Evolutionary conservation across 2,888 invertebrate genomes (phyloP), one percentile per base, ranked within the genome.

Genomic region (Eupeodes latifasciatus): DNA sequence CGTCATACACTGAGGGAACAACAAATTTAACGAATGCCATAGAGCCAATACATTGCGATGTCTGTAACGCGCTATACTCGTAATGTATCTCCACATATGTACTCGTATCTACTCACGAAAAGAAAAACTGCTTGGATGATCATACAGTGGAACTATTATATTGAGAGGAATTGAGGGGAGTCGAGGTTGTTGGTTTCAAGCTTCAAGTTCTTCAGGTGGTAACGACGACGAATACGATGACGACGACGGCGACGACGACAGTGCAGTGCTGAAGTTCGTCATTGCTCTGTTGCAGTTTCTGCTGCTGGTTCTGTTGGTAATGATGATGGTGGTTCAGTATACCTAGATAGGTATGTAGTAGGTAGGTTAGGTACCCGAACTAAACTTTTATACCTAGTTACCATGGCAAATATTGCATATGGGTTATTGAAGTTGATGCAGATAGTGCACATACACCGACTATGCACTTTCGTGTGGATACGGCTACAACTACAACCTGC

Each of bases 191-290:
- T 71, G 71, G 71, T 71, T 71, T 71, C 71, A 61, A 72, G 76
- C 87, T 84, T 88, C 87, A 84, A 88, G 87, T 88, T 88, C 87
- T 88, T 88, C 87, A 88, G 87, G 84, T 88, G 87, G 84, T 79
- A 82, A 79, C 77, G 80, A 76, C 76, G 72, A 69, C 71, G 36
- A 55, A 19, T 40, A 40, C 40, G 40, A 40, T 9, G 5, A 40
- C 1, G 40, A 40, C 1, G 5, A 40, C 40, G 40, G 5, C 40
- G 40, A 40, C 40, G 40, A 5, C 40, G 40, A 44, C 5, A 34
- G 67, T 36, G 53, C 69, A 69, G 16, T 53, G 2, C 40, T 40
- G 40, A 5, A 1, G 40, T 81, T 69, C 57, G 61, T 55, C 74
- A 53, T 47, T 9, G 53, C 51, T 10, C 44, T 7, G 3, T 40